These are phyloP conservation scores for Phocoena sinus DNA, from an alignment of 2,113 vertebrate species.

Conservation along the genomic window DNA sequence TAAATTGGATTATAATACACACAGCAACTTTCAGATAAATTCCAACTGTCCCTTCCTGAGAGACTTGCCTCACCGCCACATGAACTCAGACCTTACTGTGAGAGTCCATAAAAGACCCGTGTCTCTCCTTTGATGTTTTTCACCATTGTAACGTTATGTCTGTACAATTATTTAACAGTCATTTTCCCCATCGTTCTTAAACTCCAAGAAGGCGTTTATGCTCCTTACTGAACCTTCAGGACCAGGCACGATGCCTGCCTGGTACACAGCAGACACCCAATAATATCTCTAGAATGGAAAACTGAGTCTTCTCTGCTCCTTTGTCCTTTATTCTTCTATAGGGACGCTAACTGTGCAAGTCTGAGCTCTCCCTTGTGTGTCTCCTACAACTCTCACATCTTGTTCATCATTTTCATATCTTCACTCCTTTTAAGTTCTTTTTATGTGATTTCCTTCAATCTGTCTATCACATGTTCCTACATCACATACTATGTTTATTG, in stretches of 20 bases:
- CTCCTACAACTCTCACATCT: not conserved
- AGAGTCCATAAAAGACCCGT: not conserved
- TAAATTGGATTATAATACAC: too few species aligned
- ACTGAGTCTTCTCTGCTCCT: not conserved
- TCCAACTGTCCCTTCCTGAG: not conserved
- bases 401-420: too few species aligned
- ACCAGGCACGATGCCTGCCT: not conserved
- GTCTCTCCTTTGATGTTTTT: not conserved
- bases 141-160: not conserved
- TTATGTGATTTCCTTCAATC: not conserved
- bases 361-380: not conserved
- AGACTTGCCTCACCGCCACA: not conserved
- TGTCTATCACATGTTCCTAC: too few species aligned
- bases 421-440: not conserved
- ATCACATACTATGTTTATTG: accelerated
- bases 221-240: not conserved
- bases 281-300: too few species aligned
- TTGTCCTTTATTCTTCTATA: not conserved
- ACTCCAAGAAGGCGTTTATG: too few species aligned
- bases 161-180: accelerated
- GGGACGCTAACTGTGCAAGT: accelerated
- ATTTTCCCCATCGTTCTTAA: not conserved
- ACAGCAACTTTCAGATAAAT: too few species aligned
- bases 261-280: not conserved
- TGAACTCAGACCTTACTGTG: accelerated